Percentiles rank a stretch among this genome's conserved stretches.
Conservation (phyloP, 2,797 vertebrate species). For the Microctenopoma lineatum region DNA sequence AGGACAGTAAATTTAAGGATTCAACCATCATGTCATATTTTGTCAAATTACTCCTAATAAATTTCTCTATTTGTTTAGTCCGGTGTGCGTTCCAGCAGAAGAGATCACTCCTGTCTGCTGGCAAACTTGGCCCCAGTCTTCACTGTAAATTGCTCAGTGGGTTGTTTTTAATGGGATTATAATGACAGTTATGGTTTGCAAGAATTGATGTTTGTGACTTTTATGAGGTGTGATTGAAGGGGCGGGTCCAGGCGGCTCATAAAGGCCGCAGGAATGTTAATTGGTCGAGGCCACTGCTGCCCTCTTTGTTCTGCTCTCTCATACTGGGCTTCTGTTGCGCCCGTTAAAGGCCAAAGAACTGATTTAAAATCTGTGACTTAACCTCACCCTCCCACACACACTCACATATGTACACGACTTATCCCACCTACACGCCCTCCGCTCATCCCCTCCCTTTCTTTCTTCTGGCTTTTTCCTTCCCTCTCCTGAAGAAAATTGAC, state of each 20-base stretch:
- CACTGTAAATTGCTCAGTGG: constrained; percentile 75
- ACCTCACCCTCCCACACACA: constrained; percentile 36
- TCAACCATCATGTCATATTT: constrained; percentile 56
- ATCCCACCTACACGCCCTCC: constrained; percentile 32
- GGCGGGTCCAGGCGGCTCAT: constrained; percentile 75
- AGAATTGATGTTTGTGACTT: constrained; percentile 85
- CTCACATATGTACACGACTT: constrained; percentile 43
- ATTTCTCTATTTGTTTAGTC: constrained; percentile 35
- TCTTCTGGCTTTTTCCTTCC: constrained; percentile 40
- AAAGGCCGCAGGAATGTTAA: constrained; percentile 87
- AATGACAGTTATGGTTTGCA: constrained; percentile 83
- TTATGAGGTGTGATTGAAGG: constrained; percentile 87
- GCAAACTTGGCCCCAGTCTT: constrained; percentile 56
- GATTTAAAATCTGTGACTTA: constrained; percentile 84
- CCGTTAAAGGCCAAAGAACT: constrained; percentile 75
- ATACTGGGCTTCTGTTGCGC: constrained; percentile 80
- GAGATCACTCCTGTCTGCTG: constrained; percentile 21
- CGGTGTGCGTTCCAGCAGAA: constrained; percentile 17
- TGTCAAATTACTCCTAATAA: constrained; percentile 69
- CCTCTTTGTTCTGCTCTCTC: constrained; percentile 78
- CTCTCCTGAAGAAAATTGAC: constrained; percentile 55
- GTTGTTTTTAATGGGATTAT: constrained; percentile 86
- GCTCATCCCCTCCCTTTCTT: constrained; percentile 40
- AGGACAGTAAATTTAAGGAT: neutral
- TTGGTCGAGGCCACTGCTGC: constrained; percentile 83